A percentile compares a stretch with the other conserved stretches of the same genome.
These are phyloP conservation scores for Scyliorhinus canicula DNA, from an alignment of 2,797 vertebrate species.

Conservation along the genomic window DNA sequence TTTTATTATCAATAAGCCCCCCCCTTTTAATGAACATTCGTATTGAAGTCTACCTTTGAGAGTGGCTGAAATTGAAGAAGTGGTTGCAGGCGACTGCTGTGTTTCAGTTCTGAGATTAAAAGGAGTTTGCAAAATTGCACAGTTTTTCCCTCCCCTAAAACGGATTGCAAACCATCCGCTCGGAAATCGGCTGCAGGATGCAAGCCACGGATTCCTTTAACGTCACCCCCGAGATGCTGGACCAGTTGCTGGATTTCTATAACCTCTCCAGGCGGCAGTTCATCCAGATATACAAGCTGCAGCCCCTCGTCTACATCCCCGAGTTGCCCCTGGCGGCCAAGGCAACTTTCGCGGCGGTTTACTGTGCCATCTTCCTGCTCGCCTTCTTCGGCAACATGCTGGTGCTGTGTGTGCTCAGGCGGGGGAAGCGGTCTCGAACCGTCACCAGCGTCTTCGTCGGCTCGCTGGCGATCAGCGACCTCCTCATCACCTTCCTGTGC, in stretches of 20 bases:
- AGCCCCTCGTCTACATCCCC: slow-evolving; percentile 70
- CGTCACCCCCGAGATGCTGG: slow-evolving; percentile 65
- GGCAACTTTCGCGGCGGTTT: slow-evolving; percentile 62
- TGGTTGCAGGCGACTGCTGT: no score
- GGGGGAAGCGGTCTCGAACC: slow-evolving; percentile 61
- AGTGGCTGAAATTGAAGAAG: no score
- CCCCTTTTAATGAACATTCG: no score
- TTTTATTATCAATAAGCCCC: background rate
- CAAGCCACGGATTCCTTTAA: slow-evolving; percentile 41
- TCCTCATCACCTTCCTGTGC: slow-evolving; percentile 78
- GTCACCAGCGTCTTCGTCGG: slow-evolving; percentile 70
- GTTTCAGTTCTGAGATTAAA: no score
- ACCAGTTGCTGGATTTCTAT: slow-evolving; percentile 62
- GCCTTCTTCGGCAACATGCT: slow-evolving; percentile 69
- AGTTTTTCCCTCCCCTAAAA: no score
- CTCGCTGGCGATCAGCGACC: slow-evolving; percentile 72
- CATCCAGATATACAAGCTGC: slow-evolving; percentile 66
- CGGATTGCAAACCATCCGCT: no score
- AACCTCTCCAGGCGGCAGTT: slow-evolving; percentile 71
- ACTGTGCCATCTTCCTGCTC: slow-evolving; percentile 64
- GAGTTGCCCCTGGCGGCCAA: slow-evolving; percentile 65
- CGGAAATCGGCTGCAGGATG: no score
- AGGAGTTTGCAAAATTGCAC: no score
- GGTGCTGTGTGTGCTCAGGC: slow-evolving; percentile 65
- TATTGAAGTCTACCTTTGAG: no score